Evolutionary conservation across 1,140 invertebrate genomes (phyloP), one percentile per base, ranked within the genome.

Genomic region (Asbolus verrucosus): DNA sequence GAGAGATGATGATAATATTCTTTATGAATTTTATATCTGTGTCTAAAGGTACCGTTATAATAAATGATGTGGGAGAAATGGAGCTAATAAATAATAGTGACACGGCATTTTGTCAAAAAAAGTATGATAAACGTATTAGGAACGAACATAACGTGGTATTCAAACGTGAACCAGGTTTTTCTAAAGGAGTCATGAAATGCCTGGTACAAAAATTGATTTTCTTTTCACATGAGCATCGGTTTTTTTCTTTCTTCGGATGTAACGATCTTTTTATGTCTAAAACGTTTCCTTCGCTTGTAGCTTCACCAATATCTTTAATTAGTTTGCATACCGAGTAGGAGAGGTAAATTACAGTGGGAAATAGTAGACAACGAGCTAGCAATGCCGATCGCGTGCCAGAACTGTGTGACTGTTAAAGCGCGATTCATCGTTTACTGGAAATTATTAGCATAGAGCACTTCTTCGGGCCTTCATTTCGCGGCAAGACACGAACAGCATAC

Each of bases 121-220:
- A 54, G 13, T 54, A n/a, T 54, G 11, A 54, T 54, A 54, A 54
- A 24, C 46, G 46, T 21, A 24, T 27, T 27, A 54, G n/a, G 27
- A 24, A 46, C 9, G 21, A 6, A 54, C 14, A 27, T 27, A 14
- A 27, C 27, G 19, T 36, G 5, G 33, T 13, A 54, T n/a, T 21
- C 21, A n/a, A 54, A 54, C 19, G 8, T 24, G 11, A 54, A 14
- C n/a, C 43, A 50, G 43, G 16, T 50, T 50, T 46, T 50, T 50
- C 16, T 50, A 50, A 54, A 11, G 46, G 46, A 54, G 46, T 54
- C 46, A 54, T 54, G 46, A 54, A 54, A 54, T 21, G 46, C 46
- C 46, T 54, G 46, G 46, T 21, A 54, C 46, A 54, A 27, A 6
- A 24, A 54, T 54, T 21, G 46, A 54, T 54, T 54, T 50, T 54